These are phyloP conservation scores for Naja naja DNA, from an alignment of 2,113 vertebrate species.

Conservation along the genomic window DNA sequence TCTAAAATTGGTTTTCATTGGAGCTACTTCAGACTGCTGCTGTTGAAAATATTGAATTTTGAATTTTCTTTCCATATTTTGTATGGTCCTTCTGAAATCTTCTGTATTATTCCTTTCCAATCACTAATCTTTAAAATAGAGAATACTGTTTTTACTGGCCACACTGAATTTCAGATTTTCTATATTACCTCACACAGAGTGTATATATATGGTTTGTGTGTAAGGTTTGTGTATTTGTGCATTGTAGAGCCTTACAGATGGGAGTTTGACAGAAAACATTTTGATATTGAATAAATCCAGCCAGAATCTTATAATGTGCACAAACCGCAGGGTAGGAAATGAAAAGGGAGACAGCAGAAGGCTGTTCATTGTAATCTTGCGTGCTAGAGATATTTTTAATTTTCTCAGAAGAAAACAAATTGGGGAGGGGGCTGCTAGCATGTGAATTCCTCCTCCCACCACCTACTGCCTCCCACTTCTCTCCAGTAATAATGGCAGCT, in stretches of 20 bases:
- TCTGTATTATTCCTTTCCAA: not conserved
- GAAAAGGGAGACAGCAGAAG: not conserved
- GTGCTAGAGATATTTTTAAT: constrained; percentile 20
- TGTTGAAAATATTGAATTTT: constrained; percentile 1
- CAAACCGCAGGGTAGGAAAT: not conserved
- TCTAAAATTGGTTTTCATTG: not conserved
- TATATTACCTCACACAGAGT: constrained; percentile 10
- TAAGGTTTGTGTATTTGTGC: constrained; percentile 19
- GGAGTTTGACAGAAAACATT: constrained; percentile 46
- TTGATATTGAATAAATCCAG: constrained; percentile 34
- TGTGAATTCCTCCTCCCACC: constrained; percentile 27
- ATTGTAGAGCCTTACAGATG: constrained; percentile 39
- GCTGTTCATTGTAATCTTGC: constrained; percentile 17
- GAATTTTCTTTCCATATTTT: fast-evolving
- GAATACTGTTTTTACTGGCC: not conserved
- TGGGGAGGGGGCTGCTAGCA: constrained; percentile 29
- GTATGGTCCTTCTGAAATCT: not conserved
- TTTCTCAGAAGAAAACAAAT: constrained; percentile 52
- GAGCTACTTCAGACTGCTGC: not conserved
- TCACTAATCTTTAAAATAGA: constrained; percentile 40
- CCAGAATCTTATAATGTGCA: constrained; percentile 19
- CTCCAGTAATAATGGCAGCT: constrained; percentile 43
- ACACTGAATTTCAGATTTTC: not conserved
- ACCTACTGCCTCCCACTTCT: constrained; percentile 32
- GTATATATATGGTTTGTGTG: not conserved